These are phyloP conservation scores for Drosophila eugracilis DNA, from an alignment of 1,140 invertebrate genomes.

Conservation along the genomic window DNA sequence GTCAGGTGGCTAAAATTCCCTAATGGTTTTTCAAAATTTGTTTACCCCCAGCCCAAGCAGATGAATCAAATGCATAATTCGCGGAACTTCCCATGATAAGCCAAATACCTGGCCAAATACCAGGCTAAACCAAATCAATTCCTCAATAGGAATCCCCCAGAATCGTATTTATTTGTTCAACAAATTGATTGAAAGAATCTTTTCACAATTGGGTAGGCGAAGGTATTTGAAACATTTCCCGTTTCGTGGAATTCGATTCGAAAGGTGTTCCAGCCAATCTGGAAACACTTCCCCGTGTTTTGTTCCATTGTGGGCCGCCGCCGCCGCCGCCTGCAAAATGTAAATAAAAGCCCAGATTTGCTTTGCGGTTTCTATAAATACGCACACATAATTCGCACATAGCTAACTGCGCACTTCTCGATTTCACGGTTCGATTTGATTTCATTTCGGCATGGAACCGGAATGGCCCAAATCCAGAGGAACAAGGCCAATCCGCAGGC, in stretches of 20 bases:
- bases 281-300: constrained; percentile 29
- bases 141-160: constrained; percentile 12
- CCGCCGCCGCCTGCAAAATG: constrained; percentile 18
- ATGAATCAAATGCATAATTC: constrained; percentile 2
- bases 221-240: constrained; percentile 26
- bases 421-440: neutral
- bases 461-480: constrained; percentile 33
- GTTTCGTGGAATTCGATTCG: constrained; percentile 17
- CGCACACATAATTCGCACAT: constrained; percentile 38
- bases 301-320: constrained; percentile 32
- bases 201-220: neutral
- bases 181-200: constrained; percentile 7
- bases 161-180: constrained; percentile 5
- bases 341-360: constrained; percentile 29
- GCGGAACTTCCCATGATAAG: neutral
- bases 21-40: too few relatives aligned
- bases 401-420: constrained; percentile 62
- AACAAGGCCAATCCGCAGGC: constrained; percentile 24
- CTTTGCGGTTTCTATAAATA: constrained; percentile 36
- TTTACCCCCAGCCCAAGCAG: neutral
- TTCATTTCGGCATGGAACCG: constrained; percentile 4
- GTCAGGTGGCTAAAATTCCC: neutral
- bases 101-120: too few relatives aligned
- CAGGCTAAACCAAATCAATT: neutral
- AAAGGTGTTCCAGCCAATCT: constrained; percentile 28